Evolutionary conservation across 1,140 invertebrate species (phyloP).

Genomic region (Pseudomyrmex gracilis): DNA sequence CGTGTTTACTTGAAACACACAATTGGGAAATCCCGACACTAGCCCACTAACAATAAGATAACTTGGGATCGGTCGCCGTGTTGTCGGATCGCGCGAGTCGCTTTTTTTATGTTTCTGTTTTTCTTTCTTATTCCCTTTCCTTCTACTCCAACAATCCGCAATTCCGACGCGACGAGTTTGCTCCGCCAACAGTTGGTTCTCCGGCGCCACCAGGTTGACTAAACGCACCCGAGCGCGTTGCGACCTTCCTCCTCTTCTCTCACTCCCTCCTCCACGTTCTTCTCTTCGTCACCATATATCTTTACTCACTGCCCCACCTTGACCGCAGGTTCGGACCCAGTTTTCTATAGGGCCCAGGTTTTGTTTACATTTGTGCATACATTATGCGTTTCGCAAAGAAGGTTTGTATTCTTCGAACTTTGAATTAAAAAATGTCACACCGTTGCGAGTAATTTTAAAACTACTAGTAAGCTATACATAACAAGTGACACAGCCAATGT

Average conservation of each 20-base stretch:
- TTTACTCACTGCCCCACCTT: slow-evolving; percentile 55
- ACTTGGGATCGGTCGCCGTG: not conserved
- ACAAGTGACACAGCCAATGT: too few relatives aligned
- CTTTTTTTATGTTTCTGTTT: not conserved
- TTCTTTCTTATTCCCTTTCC: not conserved
- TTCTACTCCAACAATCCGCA: slow-evolving; percentile 11
- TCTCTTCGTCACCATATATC: not conserved
- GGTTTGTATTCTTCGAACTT: too few relatives aligned
- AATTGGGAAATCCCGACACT: too few relatives aligned
- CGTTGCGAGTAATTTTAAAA: too few relatives aligned
- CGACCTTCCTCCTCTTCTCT: slow-evolving; percentile 62
- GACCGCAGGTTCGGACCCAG: slow-evolving; percentile 55
- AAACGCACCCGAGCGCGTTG: slow-evolving; percentile 65
- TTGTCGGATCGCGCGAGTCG: not conserved
- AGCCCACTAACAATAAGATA: too few relatives aligned
- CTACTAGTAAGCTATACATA: too few relatives aligned
- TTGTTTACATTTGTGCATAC: not conserved
- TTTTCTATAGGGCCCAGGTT: slow-evolving; percentile 16
- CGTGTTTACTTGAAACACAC: not conserved
- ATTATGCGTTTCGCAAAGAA: not conserved
- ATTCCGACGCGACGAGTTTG: slow-evolving; percentile 43
- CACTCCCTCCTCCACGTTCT: slow-evolving; percentile 45
- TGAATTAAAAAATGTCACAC: not conserved
- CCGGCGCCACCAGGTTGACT: slow-evolving; percentile 81
- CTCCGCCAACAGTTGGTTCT: slow-evolving; percentile 64